These are phyloP conservation scores for Dufourea novaeangliae DNA, from an alignment of 1,140 invertebrate genomes.

Conservation along the genomic window DNA sequence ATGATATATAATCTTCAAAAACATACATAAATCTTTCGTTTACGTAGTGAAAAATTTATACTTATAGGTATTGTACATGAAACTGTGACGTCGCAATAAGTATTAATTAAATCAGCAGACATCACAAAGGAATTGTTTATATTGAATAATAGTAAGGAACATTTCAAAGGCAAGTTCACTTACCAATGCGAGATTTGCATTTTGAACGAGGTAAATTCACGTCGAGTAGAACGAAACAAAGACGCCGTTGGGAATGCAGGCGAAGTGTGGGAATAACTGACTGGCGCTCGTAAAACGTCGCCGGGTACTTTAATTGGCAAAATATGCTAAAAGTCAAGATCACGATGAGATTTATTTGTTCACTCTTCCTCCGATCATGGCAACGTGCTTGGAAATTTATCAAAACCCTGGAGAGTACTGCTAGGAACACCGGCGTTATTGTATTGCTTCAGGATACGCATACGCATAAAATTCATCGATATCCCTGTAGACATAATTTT, in stretches of 20 bases:
- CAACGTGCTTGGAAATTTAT: constrained; percentile 57
- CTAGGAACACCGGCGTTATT: constrained; percentile 3
- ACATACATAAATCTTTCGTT: too few species aligned
- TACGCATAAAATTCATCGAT: not conserved
- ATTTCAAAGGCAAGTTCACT: constrained; percentile 20
- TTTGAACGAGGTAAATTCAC: constrained; percentile 64
- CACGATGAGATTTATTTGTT: constrained; percentile 68
- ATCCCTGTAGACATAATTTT: not conserved
- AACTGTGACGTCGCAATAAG: too few species aligned
- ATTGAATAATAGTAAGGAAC: not conserved
- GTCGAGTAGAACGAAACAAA: constrained; percentile 61
- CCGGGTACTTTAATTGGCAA: constrained; percentile 71
- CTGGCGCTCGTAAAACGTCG: constrained; percentile 64
- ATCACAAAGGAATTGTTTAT: too few species aligned
- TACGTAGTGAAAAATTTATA: too few species aligned
- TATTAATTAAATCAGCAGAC: too few species aligned
- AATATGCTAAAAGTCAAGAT: constrained; percentile 74
- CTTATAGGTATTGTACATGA: too few species aligned
- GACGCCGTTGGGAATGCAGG: constrained; percentile 60
- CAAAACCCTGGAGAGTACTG: constrained; percentile 45
- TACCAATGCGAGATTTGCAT: constrained; percentile 60
- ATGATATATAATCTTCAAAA: too few species aligned
- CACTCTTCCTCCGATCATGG: constrained; percentile 43
- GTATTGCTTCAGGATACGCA: constrained; percentile 2
- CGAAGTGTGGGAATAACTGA: constrained; percentile 57